Conservation (phyloP, 2,888 invertebrate genomes). For the Punctoribates punctum region DNA sequence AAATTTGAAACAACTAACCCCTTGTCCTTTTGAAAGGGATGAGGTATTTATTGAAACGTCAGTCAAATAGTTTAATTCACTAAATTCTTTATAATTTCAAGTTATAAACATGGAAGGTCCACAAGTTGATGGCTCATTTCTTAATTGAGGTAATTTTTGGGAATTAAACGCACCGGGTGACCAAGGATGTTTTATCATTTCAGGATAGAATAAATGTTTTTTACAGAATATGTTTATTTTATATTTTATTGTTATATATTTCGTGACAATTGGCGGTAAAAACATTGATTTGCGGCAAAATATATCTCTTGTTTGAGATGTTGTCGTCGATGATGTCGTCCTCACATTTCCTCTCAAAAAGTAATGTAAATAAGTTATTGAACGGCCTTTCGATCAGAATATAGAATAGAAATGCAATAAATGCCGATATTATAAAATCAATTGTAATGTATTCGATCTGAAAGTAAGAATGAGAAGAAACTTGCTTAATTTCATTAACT, state of each 20-base stretch:
- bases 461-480: too few species aligned
- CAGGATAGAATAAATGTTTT: not conserved
- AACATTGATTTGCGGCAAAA: slow-evolving; percentile 35
- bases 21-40: too few species aligned
- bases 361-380: slow-evolving; percentile 30
- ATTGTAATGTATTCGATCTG: slow-evolving; percentile 39
- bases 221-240: not conserved
- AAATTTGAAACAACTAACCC: too few species aligned
- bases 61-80: too few species aligned
- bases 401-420: slow-evolving; percentile 39
- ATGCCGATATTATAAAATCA: slow-evolving; percentile 37
- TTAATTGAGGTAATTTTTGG: too few species aligned
- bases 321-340: not conserved
- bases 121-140: too few species aligned
- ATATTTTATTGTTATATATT: slow-evolving; percentile 17
- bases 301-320: not conserved
- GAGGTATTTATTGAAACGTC: too few species aligned
- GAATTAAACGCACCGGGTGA: too few species aligned
- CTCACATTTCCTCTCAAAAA: slow-evolving; percentile 8
- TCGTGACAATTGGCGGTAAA: slow-evolving; percentile 41
- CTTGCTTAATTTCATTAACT: too few species aligned
- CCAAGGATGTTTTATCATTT: too few species aligned
- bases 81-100: too few species aligned
- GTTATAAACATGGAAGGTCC: too few species aligned
- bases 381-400: slow-evolving; percentile 39